Conservation (phyloP, 2,113 vertebrate species). For the Balaeniceps rex region DNA sequence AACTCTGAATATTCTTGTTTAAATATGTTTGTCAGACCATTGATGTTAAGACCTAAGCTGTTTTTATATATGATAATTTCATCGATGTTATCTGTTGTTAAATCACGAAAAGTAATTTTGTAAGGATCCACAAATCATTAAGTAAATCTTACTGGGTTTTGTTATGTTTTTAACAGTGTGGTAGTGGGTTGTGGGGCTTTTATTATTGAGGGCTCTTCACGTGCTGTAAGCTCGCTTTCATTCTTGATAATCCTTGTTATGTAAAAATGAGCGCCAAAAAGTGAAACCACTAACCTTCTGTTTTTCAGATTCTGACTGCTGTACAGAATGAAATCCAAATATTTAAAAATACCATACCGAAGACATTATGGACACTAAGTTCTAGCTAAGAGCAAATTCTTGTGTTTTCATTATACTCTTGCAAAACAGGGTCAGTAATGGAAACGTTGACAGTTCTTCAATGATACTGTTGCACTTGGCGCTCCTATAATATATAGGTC, state of each 20-base stretch:
- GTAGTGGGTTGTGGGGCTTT: slow-evolving; percentile 5
- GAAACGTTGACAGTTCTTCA: neutral
- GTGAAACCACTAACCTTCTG: neutral
- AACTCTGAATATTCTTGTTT: slow-evolving; percentile 57
- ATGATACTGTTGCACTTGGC: neutral
- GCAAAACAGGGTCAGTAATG: neutral
- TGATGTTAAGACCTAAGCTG: slow-evolving; percentile 39
- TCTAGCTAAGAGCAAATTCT: neutral
- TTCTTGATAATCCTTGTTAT: neutral
- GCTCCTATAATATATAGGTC: neutral
- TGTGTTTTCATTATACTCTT: neutral
- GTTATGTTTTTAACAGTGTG: neutral
- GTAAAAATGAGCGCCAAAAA: neutral
- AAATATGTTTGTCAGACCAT: slow-evolving; percentile 45
- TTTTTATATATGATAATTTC: slow-evolving; percentile 22
- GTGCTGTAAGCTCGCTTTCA: neutral
- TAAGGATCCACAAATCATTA: neutral
- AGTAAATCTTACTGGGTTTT: neutral
- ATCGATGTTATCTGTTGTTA: slow-evolving; percentile 9
- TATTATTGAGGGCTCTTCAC: neutral
- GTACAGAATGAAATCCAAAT: neutral
- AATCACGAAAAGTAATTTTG: neutral
- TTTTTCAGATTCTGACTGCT: slow-evolving; percentile 18
- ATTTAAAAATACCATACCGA: neutral
- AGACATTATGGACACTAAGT: neutral